Evolutionary conservation across 2,888 invertebrate genomes (phyloP), one percentile per base, ranked within the genome.

Genomic region (Oasisia sp.): DNA sequence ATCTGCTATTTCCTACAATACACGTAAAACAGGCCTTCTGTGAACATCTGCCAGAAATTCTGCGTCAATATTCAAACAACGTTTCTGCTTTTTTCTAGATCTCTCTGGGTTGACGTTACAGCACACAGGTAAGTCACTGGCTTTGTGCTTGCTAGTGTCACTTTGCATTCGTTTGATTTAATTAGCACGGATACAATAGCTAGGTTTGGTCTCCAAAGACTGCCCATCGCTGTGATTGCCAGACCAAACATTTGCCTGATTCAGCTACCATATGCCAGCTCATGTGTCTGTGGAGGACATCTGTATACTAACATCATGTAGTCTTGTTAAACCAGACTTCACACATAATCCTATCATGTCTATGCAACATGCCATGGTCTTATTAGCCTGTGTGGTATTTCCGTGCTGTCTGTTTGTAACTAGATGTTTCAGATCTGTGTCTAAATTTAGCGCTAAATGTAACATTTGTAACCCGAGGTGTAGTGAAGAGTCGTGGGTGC

Each of bases 61-160:
- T 74, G 19, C n/a, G 7, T 74, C 74, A 74, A 27, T 27, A 74
- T 74, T 74, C 74, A 74, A 74, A 74, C 74, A 74, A 0, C 27
- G 19, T 74, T 74, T 74, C 19, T 74, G 74, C 1, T 74, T 74
- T 74, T 74, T 74, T 74, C 74, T 74, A 98, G 98, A 99, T 97
- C 97, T 99, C 94, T 99, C 99, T 92, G 99, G 99, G 32, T 97
- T 99, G 92, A 99, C 98, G 12, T 97, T 99, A 92, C 97, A 97
- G 93, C 98, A 96, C 94, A 94, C 95, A 92, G 94, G 93, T 93
- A 90, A 91, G 91, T 89, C 32, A 14, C 74, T n/a, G n/a, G 27
- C 74, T 74, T 74, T 74, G 3, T 74, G 19, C 27, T 74, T 27
- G 74, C 27, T 27, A 27, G 5, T 74, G 27, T n/a, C 7, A 27